Evolutionary conservation across 92 coral and sea anemone genomes (phyloP), one percentile per base, ranked within the genome.

Genomic region (Parazoanthus atlanticus): DNA sequence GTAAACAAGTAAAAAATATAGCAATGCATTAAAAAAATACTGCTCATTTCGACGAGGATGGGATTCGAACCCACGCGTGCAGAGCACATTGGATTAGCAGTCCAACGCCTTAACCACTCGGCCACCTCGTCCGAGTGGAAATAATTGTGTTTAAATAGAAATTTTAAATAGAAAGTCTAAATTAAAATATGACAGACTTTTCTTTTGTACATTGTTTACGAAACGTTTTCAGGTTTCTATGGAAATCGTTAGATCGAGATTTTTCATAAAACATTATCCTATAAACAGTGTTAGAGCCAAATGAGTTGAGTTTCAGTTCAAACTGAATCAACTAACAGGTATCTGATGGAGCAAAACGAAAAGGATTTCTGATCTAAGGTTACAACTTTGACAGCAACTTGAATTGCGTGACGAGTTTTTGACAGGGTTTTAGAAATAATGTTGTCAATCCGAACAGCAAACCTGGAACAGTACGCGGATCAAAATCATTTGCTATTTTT

Each of bases 1-100:
- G 1, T 46, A 46, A 46, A 65, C 7, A 65, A 65, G 71, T 19
- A 19, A 65, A 65, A 65, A n/a, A 19, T 5, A 65, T 15, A 9
- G 71, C 7, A n/a, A 19, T 19, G 10, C 2, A 19, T 3, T 65
- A 19, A 65, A 65, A 65, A 65, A 65, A 21, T 1, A 65, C 19
- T 58, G 67, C 25, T 13, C 3, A 58, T 23, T 26, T 58, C 99
- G 99, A 96, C 98, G 96, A 95, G 98, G 98, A 96, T 96, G 98
- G 99, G 98, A 96, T 96, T 96, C 99, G 99, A 95, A 95, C 99
- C 99, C 99, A 96, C 99, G 99, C 99, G 99, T 95, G 99, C 98
- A 96, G 91, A 93, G 95, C 95, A 93, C 95, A 93, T 86, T 93
- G 95, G 96, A 93, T 93, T 93, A 93, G 96, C 96, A 93, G 94